phyloP scores from a whole-genome alignment of 1,140 invertebrate genomes.

The Oedothorax gibbosus region DNA sequence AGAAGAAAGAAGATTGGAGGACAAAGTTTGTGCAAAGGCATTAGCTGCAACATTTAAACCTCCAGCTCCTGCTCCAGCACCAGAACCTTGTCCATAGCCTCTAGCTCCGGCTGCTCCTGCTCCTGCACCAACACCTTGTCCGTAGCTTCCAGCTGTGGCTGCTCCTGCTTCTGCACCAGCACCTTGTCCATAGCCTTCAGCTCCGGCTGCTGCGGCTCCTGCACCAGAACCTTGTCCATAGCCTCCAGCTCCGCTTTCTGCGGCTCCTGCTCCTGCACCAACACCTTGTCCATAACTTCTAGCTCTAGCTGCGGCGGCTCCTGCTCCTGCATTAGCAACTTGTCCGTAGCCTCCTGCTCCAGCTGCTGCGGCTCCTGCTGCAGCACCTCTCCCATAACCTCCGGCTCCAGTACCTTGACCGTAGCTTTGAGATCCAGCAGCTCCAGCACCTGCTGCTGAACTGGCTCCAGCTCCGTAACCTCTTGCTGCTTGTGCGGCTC shows the following conservation, averaged over 20 bases:
- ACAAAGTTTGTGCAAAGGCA: too few relatives aligned
- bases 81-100: background rate
- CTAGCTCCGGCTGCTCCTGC: background rate
- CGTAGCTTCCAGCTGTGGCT: too few relatives aligned
- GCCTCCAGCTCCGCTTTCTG: background rate
- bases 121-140: background rate
- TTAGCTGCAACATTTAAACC: too few relatives aligned
- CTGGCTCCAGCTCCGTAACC: background rate
- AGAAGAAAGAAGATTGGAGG: too few relatives aligned
- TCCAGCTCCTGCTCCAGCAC: background rate
- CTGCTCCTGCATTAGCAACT: background rate
- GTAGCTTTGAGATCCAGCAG: background rate
- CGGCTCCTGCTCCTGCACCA: background rate
- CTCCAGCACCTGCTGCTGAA: background rate
- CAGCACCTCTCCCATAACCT: background rate
- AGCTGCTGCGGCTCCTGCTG: background rate
- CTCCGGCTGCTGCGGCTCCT: background rate
- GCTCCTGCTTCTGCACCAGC: too few relatives aligned
- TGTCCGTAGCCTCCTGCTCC: background rate
- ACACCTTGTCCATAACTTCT: background rate
- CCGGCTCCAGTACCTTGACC: background rate
- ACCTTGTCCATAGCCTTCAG: too few relatives aligned
- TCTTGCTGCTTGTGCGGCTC: background rate
- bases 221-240: background rate
- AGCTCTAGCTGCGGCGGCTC: background rate